Evolutionary conservation across 2,888 invertebrate species (phyloP), one percentile per base, ranked within the genome.

Genomic region (Caenorhabditis wallacei): DNA sequence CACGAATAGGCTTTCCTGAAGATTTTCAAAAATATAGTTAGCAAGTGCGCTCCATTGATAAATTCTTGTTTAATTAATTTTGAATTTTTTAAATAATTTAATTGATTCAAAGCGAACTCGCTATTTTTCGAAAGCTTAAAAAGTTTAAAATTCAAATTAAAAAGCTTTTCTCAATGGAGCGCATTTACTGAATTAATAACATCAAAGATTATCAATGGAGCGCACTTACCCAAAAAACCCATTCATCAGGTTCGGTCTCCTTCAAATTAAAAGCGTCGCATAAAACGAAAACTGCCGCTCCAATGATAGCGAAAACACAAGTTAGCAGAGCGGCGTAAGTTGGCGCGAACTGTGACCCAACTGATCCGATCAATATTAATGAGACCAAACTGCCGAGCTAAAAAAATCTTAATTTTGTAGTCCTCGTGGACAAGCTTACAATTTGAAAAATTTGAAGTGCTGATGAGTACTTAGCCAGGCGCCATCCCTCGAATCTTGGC

Each of bases 141-240:
- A n/a, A n/a, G n/a, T n/a, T n/a, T n/a, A n/a, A n/a, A n/a, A n/a
- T n/a, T n/a, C n/a, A n/a, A n/a, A n/a, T n/a, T n/a, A n/a, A n/a
- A n/a, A n/a, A n/a, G n/a, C n/a, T n/a, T n/a, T n/a, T n/a, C n/a
- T n/a, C n/a, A n/a, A n/a, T n/a, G n/a, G n/a, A n/a, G n/a, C n/a
- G n/a, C n/a, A n/a, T n/a, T n/a, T n/a, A n/a, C n/a, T n/a, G n/a
- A n/a, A n/a, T n/a, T n/a, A n/a, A n/a, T n/a, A n/a, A n/a, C n/a
- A n/a, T n/a, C n/a, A 30, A 24, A 37, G 3, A 35, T 59, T 59
- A 1, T 4, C 1, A 57, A 57, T 3, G 30, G 8, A 20, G 35
- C 18, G n/a, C 11, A 43, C 64, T 68, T 22, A 85, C 85, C 85
- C 85, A 85, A 16, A 85, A 74, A 4, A 85, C 72, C 85, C 85